Base-by-base conservation (phyloP, 1,140 invertebrate species). In the Lordiphosa mommai region DNA sequence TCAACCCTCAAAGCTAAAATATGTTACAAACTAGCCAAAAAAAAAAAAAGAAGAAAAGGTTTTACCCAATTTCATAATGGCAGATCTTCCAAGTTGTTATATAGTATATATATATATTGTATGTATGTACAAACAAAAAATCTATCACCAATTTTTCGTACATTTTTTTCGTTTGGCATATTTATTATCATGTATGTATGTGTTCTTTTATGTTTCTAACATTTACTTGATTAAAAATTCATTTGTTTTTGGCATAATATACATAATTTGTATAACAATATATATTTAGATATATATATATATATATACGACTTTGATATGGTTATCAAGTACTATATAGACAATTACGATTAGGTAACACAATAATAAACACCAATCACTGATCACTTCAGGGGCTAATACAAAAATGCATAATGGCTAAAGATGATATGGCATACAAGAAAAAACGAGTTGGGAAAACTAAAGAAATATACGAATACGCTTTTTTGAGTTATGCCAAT, bases 331-430 rank as follows among this genome's bases (percentile, higher is more conserved):
- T 67, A 76, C 77, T 82, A 84, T 82, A 80, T 82, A 80, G 74
- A 80, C 76, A 80, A 80, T 71, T 76, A 82, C 77, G 71, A 76
- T 76, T 84, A 82, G 71, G 53, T 68, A 82, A 84, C 76, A 82
- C 77, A 82, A 82, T 82, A 82, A 84, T 84, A 76, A 82, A 84
- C 76, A 82, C 76, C 76, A 82, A 82, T 84, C 72, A 82, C 77
- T 76, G 77, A 68, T 76, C 63, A 67, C 72, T 82, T 76, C 72
- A 82, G 84, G 66, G 77, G 67, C 76, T 82, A 82, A 84, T 84
- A 74, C 47, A 76, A 76, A 55, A 43, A 67, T 67, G 71, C 71
- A 82, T 84, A 74, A 71, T 57, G 52, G 56, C 71, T 59, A 58
- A 66, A 73, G 50, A 71, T 74, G 64, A 79, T 48, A 57, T 80